These are phyloP conservation scores for Sardinella longiceps DNA, from an alignment of 2,797 vertebrate species.

Conservation along the genomic window DNA sequence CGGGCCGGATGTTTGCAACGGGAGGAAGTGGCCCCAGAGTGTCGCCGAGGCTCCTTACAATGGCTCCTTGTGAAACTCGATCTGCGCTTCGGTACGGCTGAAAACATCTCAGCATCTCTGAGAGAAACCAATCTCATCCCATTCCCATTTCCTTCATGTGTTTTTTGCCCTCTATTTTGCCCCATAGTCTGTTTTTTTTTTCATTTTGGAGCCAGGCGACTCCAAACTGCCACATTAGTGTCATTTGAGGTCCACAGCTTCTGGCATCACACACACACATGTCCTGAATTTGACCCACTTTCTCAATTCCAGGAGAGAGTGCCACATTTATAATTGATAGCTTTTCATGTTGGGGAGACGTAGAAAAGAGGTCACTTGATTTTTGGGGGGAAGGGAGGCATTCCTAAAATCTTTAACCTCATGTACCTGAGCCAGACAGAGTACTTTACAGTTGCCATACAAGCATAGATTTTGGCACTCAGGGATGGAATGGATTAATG, in stretches of 20 bases:
- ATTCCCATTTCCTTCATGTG: neutral
- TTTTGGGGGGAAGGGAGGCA: neutral
- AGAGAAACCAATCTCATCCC: neutral
- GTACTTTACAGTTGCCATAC: neutral
- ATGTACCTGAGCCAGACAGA: neutral
- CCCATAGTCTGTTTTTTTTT: slow-evolving; percentile 23
- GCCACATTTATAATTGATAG: slow-evolving; percentile 68
- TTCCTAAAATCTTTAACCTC: neutral
- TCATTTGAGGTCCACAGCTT: slow-evolving; percentile 22
- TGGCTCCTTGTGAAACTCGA: slow-evolving; percentile 17
- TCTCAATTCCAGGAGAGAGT: slow-evolving; percentile 55
- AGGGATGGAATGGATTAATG: neutral
- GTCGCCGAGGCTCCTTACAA: slow-evolving; percentile 11
- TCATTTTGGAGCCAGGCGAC: neutral
- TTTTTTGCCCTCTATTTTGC: slow-evolving; percentile 4
- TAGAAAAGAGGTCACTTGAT: slow-evolving; percentile 3
- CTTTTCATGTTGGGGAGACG: slow-evolving; percentile 56
- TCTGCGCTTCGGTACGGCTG: neutral
- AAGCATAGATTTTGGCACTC: neutral
- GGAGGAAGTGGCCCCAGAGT: slow-evolving; percentile 20
- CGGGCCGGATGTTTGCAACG: slow-evolving; percentile 47
- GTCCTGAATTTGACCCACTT: slow-evolving; percentile 66
- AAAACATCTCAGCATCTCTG: neutral
- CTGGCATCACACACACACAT: slow-evolving; percentile 43
- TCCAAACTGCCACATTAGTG: neutral